Evolutionary conservation across 2,888 invertebrate genomes (phyloP).

Genomic region (Operophtera brumata): DNA sequence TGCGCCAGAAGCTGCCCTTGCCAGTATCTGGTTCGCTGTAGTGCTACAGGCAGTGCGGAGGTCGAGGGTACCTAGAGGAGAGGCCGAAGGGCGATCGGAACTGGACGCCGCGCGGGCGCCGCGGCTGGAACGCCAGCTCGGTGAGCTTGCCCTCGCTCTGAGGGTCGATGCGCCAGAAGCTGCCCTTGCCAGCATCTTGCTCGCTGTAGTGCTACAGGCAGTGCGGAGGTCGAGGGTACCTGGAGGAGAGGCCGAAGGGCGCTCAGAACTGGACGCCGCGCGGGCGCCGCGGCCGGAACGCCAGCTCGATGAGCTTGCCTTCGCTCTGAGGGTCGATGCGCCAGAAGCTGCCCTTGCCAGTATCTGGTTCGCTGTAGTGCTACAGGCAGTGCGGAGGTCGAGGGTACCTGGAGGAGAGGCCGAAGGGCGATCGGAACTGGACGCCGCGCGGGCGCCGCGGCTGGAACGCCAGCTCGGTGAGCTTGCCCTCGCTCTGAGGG

Average conservation of each 20-base stretch:
- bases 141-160: slow-evolving; percentile 97
- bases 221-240: too few species aligned
- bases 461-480: slow-evolving; percentile 97
- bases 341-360: slow-evolving; percentile 99
- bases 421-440: slow-evolving; percentile 93
- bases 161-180: slow-evolving; percentile 99
- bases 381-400: too few species aligned
- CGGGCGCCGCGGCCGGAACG: slow-evolving; percentile 95
- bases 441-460: slow-evolving; percentile 96
- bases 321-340: slow-evolving; percentile 98
- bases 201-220: too few species aligned
- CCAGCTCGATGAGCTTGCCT: slow-evolving; percentile 97
- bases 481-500: slow-evolving; percentile 96
- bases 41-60: too few species aligned
- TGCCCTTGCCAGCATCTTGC: slow-evolving; percentile 99
- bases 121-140: slow-evolving; percentile 96
- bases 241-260: slow-evolving; percentile 90
- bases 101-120: slow-evolving; percentile 96
- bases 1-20: slow-evolving; percentile 99
- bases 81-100: slow-evolving; percentile 93
- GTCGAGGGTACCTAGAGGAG: slow-evolving; percentile 89
- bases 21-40: slow-evolving; percentile 99
- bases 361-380: too few species aligned
- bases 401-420: slow-evolving; percentile 89
- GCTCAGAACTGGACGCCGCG: slow-evolving; percentile 95